These are phyloP conservation scores for Etheostoma spectabile DNA, from an alignment of 2,113 vertebrate species.

Conservation along the genomic window DNA sequence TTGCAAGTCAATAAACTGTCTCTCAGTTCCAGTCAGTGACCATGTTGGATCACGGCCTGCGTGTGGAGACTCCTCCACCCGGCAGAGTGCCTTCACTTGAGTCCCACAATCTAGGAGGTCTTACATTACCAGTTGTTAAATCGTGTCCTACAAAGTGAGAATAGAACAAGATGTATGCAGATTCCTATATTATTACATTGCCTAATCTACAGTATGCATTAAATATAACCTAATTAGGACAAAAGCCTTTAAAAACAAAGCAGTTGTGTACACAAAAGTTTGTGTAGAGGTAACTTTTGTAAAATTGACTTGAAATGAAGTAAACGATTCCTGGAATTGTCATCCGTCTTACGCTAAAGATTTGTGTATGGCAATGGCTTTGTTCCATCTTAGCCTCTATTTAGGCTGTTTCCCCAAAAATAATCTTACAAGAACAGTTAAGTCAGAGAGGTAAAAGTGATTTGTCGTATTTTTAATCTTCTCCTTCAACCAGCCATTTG, in stretches of 20 bases:
- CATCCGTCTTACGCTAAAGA: neutral
- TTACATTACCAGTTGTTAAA: constrained; percentile 33
- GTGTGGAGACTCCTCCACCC: constrained; percentile 30
- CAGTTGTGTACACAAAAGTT: neutral
- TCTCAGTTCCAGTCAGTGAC: constrained; percentile 32
- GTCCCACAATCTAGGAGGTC: constrained; percentile 66
- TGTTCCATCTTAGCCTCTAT: constrained; percentile 9
- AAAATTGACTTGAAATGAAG: neutral
- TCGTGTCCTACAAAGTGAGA: constrained; percentile 20
- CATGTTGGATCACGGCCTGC: constrained; percentile 25
- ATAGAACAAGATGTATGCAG: constrained; percentile 1
- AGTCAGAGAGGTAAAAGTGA: neutral
- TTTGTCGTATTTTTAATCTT: no score
- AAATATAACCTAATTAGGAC: neutral
- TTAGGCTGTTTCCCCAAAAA: neutral
- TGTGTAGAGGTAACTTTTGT: neutral
- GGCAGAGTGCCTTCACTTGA: constrained; percentile 80
- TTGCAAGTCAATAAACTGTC: constrained; percentile 27
- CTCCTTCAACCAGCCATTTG: neutral
- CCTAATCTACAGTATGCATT: neutral
- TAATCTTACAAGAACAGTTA: neutral
- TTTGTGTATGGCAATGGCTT: neutral
- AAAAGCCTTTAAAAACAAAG: neutral
- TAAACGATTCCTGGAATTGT: no score
- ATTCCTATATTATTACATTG: neutral